phyloP scores from a whole-genome alignment of 2,797 vertebrate species.

The Lateolabrax maculatus region DNA sequence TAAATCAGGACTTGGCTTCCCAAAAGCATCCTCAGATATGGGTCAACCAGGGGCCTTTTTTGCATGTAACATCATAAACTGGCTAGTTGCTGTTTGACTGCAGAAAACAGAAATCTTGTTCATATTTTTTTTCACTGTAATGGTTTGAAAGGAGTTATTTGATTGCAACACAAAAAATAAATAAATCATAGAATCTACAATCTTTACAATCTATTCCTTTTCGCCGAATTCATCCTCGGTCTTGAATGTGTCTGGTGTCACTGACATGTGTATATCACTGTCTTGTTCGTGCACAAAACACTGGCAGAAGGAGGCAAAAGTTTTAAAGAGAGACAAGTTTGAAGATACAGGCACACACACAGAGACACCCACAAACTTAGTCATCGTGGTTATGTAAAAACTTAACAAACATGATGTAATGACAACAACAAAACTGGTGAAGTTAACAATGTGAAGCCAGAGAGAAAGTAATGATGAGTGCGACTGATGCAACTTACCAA shows the following conservation, averaged over 20 bases:
- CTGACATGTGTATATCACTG: slow-evolving; percentile 7
- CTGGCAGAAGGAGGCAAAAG: slow-evolving; percentile 27
- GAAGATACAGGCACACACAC: neutral
- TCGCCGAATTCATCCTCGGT: slow-evolving; percentile 2
- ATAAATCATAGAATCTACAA: neutral
- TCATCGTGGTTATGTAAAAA: slow-evolving; percentile 51
- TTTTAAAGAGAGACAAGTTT: slow-evolving; percentile 26
- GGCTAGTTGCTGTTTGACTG: slow-evolving; percentile 29
- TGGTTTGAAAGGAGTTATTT: slow-evolving; percentile 28
- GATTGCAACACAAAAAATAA: neutral
- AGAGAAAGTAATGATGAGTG: neutral
- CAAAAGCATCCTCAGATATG: slow-evolving; percentile 23
- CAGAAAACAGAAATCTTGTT: slow-evolving; percentile 19
- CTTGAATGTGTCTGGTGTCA: slow-evolving; percentile 15
- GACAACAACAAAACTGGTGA: slow-evolving; percentile 22
- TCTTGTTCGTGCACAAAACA: slow-evolving; percentile 11
- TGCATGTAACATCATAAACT: slow-evolving; percentile 43
- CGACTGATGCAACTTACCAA: slow-evolving; percentile 24
- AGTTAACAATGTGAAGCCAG: slow-evolving; percentile 24
- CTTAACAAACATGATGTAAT: slow-evolving; percentile 36
- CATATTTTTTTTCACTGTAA: neutral
- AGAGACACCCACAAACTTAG: slow-evolving; percentile 23
- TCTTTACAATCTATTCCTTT: slow-evolving; percentile 20
- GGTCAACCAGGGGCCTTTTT: slow-evolving; percentile 47
- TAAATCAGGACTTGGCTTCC: slow-evolving; percentile 22